A percentile compares a stretch with the other conserved stretches of the same genome.
Evolutionary conservation across 2,888 invertebrate species (phyloP).

Genomic region (Melanophora roralis): DNA sequence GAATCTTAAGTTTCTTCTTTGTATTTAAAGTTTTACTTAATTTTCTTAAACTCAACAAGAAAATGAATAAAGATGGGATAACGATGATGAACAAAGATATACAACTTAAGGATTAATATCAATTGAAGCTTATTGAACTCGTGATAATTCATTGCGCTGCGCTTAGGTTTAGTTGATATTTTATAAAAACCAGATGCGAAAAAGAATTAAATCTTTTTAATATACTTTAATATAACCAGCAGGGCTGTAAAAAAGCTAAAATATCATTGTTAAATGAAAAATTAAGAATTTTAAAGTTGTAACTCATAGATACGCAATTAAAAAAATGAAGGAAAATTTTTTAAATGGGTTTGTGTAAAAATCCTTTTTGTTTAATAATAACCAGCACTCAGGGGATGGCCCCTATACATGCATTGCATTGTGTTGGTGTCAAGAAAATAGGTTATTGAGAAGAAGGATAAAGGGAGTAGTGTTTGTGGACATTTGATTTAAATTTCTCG

Average conservation of each 20-base stretch:
- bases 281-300: too few relatives aligned
- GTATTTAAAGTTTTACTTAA: neutral
- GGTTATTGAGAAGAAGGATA: too few relatives aligned
- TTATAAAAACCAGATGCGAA: constrained; percentile 6
- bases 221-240: too few relatives aligned
- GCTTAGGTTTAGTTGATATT: constrained; percentile 13
- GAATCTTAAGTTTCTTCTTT: constrained; percentile 27
- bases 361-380: too few relatives aligned
- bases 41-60: too few relatives aligned
- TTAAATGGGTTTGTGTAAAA: neutral
- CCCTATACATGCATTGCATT: too few relatives aligned
- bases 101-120: constrained; percentile 56
- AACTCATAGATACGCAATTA: neutral
- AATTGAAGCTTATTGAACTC: constrained; percentile 59
- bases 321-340: neutral
- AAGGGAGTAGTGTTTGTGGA: too few relatives aligned
- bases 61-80: neutral
- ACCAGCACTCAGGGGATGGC: too few relatives aligned
- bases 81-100: constrained; percentile 47
- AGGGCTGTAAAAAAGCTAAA: neutral
- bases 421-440: too few relatives aligned
- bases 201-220: neutral
- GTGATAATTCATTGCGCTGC: constrained; percentile 58
- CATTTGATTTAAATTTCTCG: too few relatives aligned
- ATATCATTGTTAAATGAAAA: too few relatives aligned